Base-by-base conservation (phyloP, 2,113 vertebrate species). In the Salvelinus sp. region DNA sequence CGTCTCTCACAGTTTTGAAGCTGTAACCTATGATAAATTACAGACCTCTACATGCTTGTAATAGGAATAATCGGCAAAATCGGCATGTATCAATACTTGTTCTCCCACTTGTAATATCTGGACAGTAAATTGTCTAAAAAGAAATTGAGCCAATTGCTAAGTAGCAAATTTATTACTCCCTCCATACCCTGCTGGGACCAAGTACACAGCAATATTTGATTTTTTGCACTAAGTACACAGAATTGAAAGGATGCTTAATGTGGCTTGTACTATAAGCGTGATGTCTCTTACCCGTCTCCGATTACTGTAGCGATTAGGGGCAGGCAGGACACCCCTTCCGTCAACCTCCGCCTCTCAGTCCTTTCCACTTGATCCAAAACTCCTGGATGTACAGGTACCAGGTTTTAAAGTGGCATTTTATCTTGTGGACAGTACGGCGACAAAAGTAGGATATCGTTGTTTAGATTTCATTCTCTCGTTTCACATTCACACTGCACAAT, bases 281-380 rank as follows among this genome's bases (percentile, higher is more conserved):
- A 57, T 57, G 18, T 44, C 18, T 72, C 72, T 89, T 93, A 99
- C 98, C 96, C 98, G 92, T 89, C 98, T 85, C 98, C 97, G 0
- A n/a, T n/a, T 99, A 99, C 86, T 99, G 98, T 84, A 99, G 93
- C n/a, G 90, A 99, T n/a, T 99, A 4, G 98, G 98, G 0, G 98
- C 97, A 0, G 98, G 98, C 73, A 99, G 93, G n/a, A n/a, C 71
- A 99, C 98, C 76, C 98, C 88, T 28, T 97, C 98, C 0, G 97
- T 99, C 92, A n/a, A 99, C 98, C 86, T 99, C 98, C 0, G 97
- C 97, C 98, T 99, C 83, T 99, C 98, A 48, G n/a, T 99, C 98
- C 69, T 97, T 97, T n/a, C n/a, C 92, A 99, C 87, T 98, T 98
- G 88, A 99, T 98, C 82, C 97, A 97, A 93, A 99, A 99, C 91